A percentile compares a stretch with the other conserved stretches of the same genome.
Conservation (phyloP, 1,140 invertebrate species). For the Diorhabda carinulata region DNA sequence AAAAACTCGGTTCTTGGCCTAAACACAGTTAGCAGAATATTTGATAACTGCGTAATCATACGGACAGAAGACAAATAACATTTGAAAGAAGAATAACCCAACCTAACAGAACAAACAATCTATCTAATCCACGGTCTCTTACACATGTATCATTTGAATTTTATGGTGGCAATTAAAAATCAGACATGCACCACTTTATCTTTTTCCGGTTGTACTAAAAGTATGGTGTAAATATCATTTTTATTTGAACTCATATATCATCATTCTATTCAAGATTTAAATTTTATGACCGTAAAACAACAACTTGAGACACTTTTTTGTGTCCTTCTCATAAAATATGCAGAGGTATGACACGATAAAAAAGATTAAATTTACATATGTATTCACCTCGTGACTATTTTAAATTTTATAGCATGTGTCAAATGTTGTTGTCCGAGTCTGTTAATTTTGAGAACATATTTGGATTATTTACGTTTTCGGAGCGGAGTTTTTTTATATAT, state of each 20-base stretch:
- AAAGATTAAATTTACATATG: background rate
- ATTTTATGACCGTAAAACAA: background rate
- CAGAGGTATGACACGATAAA: background rate
- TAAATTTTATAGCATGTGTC: constrained; percentile 2
- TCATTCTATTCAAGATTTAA: background rate
- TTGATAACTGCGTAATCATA: no score
- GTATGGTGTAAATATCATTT: background rate
- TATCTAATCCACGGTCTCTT: no score
- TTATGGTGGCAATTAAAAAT: no score
- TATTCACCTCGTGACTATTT: background rate
- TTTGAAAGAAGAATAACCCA: no score
- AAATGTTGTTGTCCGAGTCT: background rate
- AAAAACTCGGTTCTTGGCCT: no score
- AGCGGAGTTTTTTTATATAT: background rate
- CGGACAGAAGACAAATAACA: no score
- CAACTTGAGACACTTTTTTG: background rate
- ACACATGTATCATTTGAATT: no score
- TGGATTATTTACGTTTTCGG: background rate
- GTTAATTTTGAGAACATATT: background rate
- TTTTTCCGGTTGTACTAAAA: no score
- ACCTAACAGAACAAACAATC: no score
- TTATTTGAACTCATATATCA: background rate
- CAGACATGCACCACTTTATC: no score
- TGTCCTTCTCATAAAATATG: background rate
- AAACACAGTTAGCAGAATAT: no score